Evolutionary conservation across 1,140 invertebrate genomes (phyloP).

Genomic region (Bradysia coprophila): DNA sequence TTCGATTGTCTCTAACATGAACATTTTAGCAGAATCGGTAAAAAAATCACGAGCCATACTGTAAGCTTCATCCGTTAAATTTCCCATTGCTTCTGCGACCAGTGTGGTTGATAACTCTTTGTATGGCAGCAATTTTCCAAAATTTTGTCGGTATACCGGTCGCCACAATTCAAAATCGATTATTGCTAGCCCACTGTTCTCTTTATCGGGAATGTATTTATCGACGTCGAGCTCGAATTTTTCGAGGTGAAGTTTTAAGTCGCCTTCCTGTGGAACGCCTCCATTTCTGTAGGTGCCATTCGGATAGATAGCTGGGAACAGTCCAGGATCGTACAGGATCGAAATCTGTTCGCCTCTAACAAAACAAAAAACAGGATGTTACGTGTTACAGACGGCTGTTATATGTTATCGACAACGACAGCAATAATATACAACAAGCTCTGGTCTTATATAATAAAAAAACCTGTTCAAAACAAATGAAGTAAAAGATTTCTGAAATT

Average conservation of each 20-base stretch:
- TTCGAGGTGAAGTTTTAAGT: constrained; percentile 38
- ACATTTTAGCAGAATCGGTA: constrained; percentile 36
- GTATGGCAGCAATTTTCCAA: constrained; percentile 39
- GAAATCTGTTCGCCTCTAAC: constrained; percentile 46
- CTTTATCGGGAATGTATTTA: constrained; percentile 33
- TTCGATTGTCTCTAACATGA: constrained; percentile 44
- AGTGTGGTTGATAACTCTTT: constrained; percentile 39
- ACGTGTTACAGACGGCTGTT: too few species aligned
- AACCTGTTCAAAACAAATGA: too few species aligned
- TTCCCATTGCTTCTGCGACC: constrained; percentile 34
- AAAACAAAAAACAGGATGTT: too few species aligned
- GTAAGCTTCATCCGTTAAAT: constrained; percentile 25
- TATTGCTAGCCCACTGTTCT: constrained; percentile 46
- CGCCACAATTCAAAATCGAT: constrained; percentile 75
- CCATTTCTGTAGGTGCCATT: constrained; percentile 39
- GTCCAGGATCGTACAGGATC: constrained; percentile 54
- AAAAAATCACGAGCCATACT: constrained; percentile 34
- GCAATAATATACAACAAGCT: too few species aligned
- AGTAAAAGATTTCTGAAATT: not conserved
- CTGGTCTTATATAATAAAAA: too few species aligned
- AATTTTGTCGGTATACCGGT: constrained; percentile 55
- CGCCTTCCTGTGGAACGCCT: constrained; percentile 56
- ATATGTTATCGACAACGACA: too few species aligned
- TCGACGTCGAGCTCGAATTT: constrained; percentile 31
- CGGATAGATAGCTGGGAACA: constrained; percentile 47